Evolutionary conservation across 2,113 vertebrate species (phyloP), one percentile per base, ranked within the genome.

Genomic region (Zapornia atra): DNA sequence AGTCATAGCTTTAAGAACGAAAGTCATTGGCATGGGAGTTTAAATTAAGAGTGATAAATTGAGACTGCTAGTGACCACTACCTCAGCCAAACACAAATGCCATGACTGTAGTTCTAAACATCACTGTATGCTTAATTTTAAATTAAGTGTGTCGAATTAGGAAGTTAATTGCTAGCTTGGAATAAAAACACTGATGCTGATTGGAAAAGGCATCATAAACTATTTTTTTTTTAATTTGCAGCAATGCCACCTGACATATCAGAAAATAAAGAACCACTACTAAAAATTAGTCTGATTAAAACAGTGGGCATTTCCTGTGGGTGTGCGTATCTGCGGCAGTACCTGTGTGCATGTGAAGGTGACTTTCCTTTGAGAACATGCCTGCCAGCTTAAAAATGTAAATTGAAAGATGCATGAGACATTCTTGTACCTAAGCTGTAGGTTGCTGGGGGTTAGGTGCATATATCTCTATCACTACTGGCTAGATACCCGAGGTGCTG

Each of bases 61-160:
- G 94, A 88, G 73, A 15, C 65, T 96, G 96, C 90, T 97, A 68
- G 80, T 93, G 90, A 96, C 91, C 94, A 90, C 73, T 87, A 38
- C 81, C 78, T 93, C 88, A 89, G 70, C 92, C 92, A 91, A 77
- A 92, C 88, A 93, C 73, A 96, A 97, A 89, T 71, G 82, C 85
- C 75, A 65, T 48, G 71, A 44, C 92, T 90, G 54, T 71, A 68
- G 85, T 82, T 86, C 78, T 92, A 88, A 98, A 95, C 82, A 65
- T 90, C 64, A 40, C 92, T 96, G 72, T 57, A 5, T 65, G 69
- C 75, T 97, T 97, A 90, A 93, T 94, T 98, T 98, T 93, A 98
- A 98, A 98, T 98, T 98, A 98, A 98, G 94, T 98, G 97, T 98
- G 98, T 98, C 84, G 93, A 97, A 98, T 98, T 98, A 98, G 95